Evolutionary conservation across 2,113 vertebrate genomes (phyloP).

Genomic region (Anas platyrhynchos): DNA sequence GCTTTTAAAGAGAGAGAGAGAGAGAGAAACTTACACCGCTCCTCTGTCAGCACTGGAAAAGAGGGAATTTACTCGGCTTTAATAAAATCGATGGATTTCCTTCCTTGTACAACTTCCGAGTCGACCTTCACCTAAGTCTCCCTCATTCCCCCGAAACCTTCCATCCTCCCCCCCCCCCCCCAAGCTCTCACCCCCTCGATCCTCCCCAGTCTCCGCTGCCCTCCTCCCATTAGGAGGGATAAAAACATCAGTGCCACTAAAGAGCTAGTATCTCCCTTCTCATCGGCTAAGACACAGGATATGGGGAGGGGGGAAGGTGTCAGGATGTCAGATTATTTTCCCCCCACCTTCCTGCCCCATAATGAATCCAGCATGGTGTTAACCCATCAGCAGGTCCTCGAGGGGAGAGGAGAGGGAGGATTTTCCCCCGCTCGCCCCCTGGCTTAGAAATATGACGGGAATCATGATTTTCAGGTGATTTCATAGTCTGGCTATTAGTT

Average conservation of each 20-base stretch:
- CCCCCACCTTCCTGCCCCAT: conserved; percentile 81
- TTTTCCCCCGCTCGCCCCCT: conserved; percentile 52
- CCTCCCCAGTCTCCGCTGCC: background rate
- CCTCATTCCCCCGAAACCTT: background rate
- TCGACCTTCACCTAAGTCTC: background rate
- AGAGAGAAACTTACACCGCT: background rate
- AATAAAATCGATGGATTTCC: conserved; percentile 14
- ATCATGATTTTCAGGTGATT: conserved; percentile 82
- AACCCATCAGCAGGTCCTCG: conserved; percentile 23
- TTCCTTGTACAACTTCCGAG: conserved; percentile 50
- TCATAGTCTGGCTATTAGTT: conserved; percentile 86
- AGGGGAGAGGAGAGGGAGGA: conserved; percentile 54
- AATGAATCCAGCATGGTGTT: conserved; percentile 84
- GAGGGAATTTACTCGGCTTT: background rate
- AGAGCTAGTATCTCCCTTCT: conserved; percentile 74
- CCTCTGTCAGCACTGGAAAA: background rate
- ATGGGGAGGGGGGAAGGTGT: conserved; percentile 81
- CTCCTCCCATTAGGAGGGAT: conserved; percentile 73
- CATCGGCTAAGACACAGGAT: conserved; percentile 81
- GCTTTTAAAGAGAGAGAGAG: background rate
- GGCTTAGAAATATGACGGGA: conserved; percentile 81
- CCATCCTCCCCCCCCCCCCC: background rate
- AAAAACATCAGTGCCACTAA: conserved; percentile 78
- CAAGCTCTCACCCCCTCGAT: no score
- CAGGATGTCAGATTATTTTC: conserved; percentile 81